Conservation (phyloP, 2,888 invertebrate species). For the Drosophila anomalata region DNA sequence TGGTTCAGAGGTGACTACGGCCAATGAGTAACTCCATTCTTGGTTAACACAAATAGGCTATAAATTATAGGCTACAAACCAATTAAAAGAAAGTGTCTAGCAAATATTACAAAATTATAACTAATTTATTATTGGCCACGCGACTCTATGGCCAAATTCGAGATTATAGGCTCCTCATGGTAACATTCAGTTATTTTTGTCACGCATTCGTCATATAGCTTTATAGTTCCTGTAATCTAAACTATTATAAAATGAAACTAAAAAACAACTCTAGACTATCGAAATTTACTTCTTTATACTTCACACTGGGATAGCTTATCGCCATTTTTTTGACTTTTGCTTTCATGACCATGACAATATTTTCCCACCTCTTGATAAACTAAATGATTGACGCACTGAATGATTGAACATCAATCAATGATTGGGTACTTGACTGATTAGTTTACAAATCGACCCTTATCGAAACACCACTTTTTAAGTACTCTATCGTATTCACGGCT, state of each 20-base stretch:
- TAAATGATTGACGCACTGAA: slow-evolving; percentile 18
- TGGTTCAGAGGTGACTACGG: background rate
- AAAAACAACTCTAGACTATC: background rate
- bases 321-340: slow-evolving; percentile 16
- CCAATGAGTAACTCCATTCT: background rate
- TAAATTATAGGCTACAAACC: background rate
- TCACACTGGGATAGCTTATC: slow-evolving; percentile 8
- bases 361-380: slow-evolving; percentile 9
- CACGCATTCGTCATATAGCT: slow-evolving; percentile 18
- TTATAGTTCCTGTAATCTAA: slow-evolving; percentile 24
- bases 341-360: slow-evolving; percentile 18
- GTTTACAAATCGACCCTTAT: slow-evolving; percentile 22
- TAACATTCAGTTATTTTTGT: slow-evolving; percentile 5
- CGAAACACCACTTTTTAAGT: background rate
- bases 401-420: slow-evolving; percentile 17
- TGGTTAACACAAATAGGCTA: background rate
- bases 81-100: slow-evolving; percentile 1
- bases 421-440: slow-evolving; percentile 26
- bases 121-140: slow-evolving; percentile 19
- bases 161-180: slow-evolving; percentile 3
- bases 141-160: slow-evolving; percentile 6
- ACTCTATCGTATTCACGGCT: background rate
- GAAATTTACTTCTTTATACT: background rate
- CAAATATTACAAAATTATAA: slow-evolving; percentile 20
- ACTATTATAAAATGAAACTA: slow-evolving; percentile 7